Base-by-base conservation (phyloP, 2,888 invertebrate species). In the Calliopum simillimum region DNA sequence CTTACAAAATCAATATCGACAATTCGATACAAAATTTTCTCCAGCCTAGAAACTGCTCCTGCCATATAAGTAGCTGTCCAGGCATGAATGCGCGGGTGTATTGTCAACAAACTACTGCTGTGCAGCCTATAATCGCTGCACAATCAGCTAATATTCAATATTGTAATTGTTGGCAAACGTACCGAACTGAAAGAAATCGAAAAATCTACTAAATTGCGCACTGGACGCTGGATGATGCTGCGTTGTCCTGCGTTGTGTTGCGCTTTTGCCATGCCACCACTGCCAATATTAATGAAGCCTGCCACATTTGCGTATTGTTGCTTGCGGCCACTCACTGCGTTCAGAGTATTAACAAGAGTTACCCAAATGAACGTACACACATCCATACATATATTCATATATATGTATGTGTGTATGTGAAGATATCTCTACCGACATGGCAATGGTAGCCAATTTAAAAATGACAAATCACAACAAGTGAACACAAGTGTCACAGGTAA, bases 381-480 rank as follows among this genome's bases (percentile, higher is more conserved):
- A 33, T 33, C 0, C 33, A 33, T 33, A 33, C 33, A 33, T 2
- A 33, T 3, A 3, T 33, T 2, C 33, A 33, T 33, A 2, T 33
- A 1, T 1, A 33, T 33, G 33, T 33, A 33, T 33, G n/a, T n/a
- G n/a, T n/a, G n/a, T n/a, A n/a, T n/a, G n/a, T n/a, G 6, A 33
- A 8, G 33, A 33, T 33, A 33, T 2, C 33, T 33, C 33, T 33
- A 21, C 23, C 14, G 49, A 12, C 23, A 25, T n/a, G 63, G 1
- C 19, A 11, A 14, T 14, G 51, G 43, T 41, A 25, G 56, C 14
- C 33, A 51, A 8, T 67, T 67, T 61, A 69, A 58, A 61, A 66
- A 74, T 74, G 72, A 81, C 81, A 81, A 81, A 81, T 81, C 82
- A 82, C 82, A 82, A 77, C 81, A 80, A 77, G 72, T 71, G 75